These are phyloP conservation scores for Pandemis heparana DNA, from an alignment of 2,888 invertebrate species.

Conservation along the genomic window DNA sequence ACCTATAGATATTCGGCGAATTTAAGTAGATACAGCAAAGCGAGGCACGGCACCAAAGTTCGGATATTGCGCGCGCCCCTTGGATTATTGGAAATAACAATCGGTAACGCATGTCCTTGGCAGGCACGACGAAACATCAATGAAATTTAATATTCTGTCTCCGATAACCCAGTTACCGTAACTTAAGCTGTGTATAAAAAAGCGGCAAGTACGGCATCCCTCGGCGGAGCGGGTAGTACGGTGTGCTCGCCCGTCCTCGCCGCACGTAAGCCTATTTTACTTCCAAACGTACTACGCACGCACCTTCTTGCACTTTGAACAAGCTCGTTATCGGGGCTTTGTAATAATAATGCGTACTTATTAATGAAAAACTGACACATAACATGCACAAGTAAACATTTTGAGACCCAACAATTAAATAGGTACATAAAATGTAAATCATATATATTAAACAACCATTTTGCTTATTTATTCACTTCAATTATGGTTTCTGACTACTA, in stretches of 20 bases:
- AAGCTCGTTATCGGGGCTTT: background rate
- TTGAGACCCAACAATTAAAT: too few species aligned
- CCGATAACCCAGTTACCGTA: constrained; percentile 82
- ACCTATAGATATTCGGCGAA: background rate
- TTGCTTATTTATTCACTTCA: too few species aligned
- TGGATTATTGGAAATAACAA: constrained; percentile 63
- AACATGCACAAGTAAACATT: too few species aligned
- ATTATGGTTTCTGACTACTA: background rate
- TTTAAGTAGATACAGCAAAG: constrained; percentile 47
- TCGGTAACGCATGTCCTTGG: constrained; percentile 75
- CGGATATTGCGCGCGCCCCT: constrained; percentile 59
- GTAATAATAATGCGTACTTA: background rate
- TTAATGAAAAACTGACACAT: too few species aligned
- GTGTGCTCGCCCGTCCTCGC: constrained; percentile 72
- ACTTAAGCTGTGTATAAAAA: constrained; percentile 72
- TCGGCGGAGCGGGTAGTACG: constrained; percentile 68
- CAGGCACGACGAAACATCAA: constrained; percentile 74
- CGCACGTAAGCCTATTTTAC: constrained; percentile 78
- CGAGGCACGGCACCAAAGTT: constrained; percentile 55
- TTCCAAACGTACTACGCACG: constrained; percentile 70
- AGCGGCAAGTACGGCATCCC: constrained; percentile 71
- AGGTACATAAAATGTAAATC: too few species aligned
- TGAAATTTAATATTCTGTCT: constrained; percentile 80
- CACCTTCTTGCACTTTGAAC: constrained; percentile 48
- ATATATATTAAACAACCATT: too few species aligned